Evolutionary conservation across 2,797 vertebrate genomes (phyloP).

Genomic region (Sebastes reedi): DNA sequence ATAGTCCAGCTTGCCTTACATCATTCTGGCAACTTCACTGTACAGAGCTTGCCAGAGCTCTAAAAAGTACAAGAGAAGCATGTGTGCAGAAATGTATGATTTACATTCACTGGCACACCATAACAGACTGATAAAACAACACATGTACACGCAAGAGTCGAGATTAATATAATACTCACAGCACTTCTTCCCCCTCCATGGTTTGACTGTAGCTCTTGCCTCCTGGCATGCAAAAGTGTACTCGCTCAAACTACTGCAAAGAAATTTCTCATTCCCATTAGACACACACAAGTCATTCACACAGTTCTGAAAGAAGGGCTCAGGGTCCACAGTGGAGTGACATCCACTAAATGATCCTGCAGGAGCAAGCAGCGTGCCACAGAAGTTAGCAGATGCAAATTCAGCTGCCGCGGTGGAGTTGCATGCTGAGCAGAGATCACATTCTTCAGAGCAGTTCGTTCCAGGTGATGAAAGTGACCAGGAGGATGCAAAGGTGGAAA

Average conservation of each 20-base stretch:
- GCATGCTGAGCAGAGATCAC: constrained; percentile 29
- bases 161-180: constrained; percentile 45
- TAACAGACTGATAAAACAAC: constrained; percentile 20
- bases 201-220: constrained; percentile 29
- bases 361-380: constrained; percentile 36
- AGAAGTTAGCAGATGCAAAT: constrained; percentile 38
- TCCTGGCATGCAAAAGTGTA: constrained; percentile 54
- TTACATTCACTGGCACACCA: constrained; percentile 16
- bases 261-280: constrained; percentile 14
- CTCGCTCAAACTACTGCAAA: constrained; percentile 40
- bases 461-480: constrained; percentile 34
- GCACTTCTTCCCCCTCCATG: constrained; percentile 50
- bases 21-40: constrained; percentile 11
- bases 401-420: not conserved
- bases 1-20: constrained; percentile 11
- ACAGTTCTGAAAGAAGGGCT: constrained; percentile 48
- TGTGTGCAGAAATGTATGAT: constrained; percentile 13
- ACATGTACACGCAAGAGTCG: not conserved
- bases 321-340: constrained; percentile 36
- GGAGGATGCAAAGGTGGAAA: constrained; percentile 18
- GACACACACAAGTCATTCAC: constrained; percentile 52
- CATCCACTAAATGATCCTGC: constrained; percentile 43
- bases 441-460: constrained; percentile 30
- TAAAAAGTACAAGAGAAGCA: constrained; percentile 7
- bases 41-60: constrained; percentile 15